Evolutionary conservation across 53 echinoderm and acorn worm genomes (phyloP).

Genomic region (Luidia sarsii): DNA sequence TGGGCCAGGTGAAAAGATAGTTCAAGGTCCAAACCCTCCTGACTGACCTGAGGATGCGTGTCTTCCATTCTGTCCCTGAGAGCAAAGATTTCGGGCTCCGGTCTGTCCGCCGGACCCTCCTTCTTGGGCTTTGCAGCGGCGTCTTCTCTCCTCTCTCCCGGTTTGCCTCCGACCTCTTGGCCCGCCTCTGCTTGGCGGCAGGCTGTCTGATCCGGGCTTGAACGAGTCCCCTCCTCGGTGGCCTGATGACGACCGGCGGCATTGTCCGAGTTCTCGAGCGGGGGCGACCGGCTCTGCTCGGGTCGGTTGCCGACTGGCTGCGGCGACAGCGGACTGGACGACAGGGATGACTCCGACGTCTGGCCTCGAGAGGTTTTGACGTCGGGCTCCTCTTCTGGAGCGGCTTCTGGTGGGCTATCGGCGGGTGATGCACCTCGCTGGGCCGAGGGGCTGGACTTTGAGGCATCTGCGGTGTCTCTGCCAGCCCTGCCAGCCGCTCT

Average conservation of each 20-base stretch:
- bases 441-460: not conserved
- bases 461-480: not conserved
- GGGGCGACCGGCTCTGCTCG: not conserved
- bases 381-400: not conserved
- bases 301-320: no score
- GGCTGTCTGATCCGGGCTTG: not conserved
- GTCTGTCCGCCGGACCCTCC: not conserved
- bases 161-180: not conserved
- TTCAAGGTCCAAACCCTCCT: no score
- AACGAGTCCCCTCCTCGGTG: not conserved
- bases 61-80: conserved; percentile 81
- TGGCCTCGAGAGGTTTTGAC: no score
- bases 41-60: conserved; percentile 81
- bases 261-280: no score
- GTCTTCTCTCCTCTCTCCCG: not conserved
- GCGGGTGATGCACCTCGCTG: no score
- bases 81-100: conserved; percentile 51
- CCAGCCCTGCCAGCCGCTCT: not conserved
- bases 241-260: no score
- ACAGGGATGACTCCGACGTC: no score
- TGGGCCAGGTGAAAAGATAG: no score
- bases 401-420: no score
- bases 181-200: not conserved
- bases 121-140: conserved; percentile 16
- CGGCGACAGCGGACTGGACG: no score